These are phyloP conservation scores for Nasua narica DNA, from an alignment of 2,797 vertebrate species.

Conservation along the genomic window DNA sequence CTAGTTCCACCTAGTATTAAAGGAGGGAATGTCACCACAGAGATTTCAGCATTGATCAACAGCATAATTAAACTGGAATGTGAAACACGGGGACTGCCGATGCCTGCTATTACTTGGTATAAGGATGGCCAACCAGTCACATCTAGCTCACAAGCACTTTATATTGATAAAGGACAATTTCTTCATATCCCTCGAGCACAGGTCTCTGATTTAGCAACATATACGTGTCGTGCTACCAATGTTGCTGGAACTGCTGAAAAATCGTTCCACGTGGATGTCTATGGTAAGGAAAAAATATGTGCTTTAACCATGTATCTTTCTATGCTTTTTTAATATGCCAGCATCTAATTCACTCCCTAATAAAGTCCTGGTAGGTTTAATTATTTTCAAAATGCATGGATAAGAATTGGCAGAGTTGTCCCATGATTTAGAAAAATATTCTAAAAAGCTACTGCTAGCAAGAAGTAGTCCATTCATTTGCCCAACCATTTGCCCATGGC, in stretches of 20 bases:
- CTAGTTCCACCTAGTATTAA: constrained; percentile 95
- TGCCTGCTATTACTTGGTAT: constrained; percentile 92
- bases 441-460: neutral
- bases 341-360: neutral
- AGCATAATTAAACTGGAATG: constrained; percentile 91
- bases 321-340: neutral
- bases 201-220: constrained; percentile 89
- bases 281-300: constrained; percentile 84
- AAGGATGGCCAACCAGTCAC: constrained; percentile 86
- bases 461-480: neutral
- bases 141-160: constrained; percentile 88
- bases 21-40: constrained; percentile 90
- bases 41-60: constrained; percentile 88
- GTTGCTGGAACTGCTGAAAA: constrained; percentile 91
- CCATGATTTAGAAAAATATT: neutral
- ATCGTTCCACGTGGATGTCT: constrained; percentile 90
- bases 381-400: neutral
- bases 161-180: constrained; percentile 90
- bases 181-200: constrained; percentile 91
- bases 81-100: constrained; percentile 91
- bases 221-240: constrained; percentile 89
- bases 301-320: neutral
- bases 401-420: neutral
- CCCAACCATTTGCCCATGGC: neutral
- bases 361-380: neutral